Evolutionary conservation across 2,113 vertebrate genomes (phyloP).

Genomic region (Bambusicola thoracicus): DNA sequence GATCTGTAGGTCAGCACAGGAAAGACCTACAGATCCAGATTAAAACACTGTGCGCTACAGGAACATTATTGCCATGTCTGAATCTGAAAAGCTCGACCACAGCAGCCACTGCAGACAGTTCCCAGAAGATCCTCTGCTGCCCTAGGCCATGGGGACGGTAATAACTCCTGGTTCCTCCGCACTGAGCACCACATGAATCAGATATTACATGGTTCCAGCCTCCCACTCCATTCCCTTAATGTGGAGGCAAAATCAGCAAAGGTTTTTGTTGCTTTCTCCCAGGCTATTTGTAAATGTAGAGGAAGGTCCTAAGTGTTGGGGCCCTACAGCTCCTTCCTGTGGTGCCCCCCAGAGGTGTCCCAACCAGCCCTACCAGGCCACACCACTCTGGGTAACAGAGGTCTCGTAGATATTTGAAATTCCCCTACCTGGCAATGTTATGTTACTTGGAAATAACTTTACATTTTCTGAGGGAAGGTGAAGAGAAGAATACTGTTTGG

Average conservation of each 20-base stretch:
- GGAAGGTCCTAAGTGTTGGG: not conserved
- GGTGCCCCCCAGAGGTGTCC: accelerated
- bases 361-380: not conserved
- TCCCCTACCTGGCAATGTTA: not conserved
- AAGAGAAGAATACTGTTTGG: not conserved
- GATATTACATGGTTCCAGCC: not conserved
- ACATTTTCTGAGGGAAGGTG: not conserved
- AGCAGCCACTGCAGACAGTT: not conserved
- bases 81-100: not conserved
- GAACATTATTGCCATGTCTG: not conserved
- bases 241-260: not conserved
- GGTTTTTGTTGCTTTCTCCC: not conserved
- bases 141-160: not conserved
- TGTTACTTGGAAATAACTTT: not conserved
- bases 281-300: not conserved
- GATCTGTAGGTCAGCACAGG: not conserved
- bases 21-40: not conserved
- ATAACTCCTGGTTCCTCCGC: not conserved
- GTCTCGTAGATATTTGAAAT: not conserved
- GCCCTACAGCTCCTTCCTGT: not conserved
- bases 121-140: not conserved
- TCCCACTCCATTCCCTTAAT: not conserved
- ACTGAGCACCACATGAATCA: accelerated
- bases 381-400: accelerated
- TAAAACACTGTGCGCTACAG: not conserved